Conservation (phyloP, 2,113 vertebrate genomes). For the Rhinogobius similis region DNA sequence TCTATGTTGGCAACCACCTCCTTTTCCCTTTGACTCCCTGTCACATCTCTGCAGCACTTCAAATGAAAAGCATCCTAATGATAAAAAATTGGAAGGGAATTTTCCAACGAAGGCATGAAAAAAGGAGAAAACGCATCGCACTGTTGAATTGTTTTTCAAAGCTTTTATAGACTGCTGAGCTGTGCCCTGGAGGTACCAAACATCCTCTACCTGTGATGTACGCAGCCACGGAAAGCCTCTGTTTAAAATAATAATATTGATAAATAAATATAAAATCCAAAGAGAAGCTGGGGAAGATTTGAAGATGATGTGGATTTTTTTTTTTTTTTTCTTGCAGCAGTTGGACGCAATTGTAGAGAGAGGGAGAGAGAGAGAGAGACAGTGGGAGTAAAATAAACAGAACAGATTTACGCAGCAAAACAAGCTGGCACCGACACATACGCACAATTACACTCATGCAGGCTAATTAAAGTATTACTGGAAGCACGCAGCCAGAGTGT, state of each 20-base stretch:
- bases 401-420: constrained; percentile 68
- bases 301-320: background rate
- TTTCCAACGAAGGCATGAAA: background rate
- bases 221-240: constrained; percentile 6
- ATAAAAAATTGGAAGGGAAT: background rate
- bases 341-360: background rate
- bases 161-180: constrained; percentile 14
- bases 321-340: constrained; percentile 31
- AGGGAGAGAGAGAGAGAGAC: constrained; percentile 9
- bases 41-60: constrained; percentile 10
- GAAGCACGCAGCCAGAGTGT: constrained; percentile 73
- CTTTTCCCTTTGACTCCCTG: constrained; percentile 7
- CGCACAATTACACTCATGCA: constrained; percentile 73
- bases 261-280: constrained; percentile 3
- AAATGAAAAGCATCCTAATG: constrained; percentile 11
- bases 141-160: constrained; percentile 16
- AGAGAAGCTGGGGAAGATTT: background rate
- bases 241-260: constrained; percentile 5
- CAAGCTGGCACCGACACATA: constrained; percentile 59
- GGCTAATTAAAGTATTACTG: constrained; percentile 78
- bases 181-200: constrained; percentile 9
- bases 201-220: background rate
- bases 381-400: constrained; percentile 57
- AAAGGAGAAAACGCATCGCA: constrained; percentile 5
- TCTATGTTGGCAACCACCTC: constrained; percentile 5